Base-by-base conservation (phyloP, 2,797 vertebrate species). In the Staurois parvus region DNA sequence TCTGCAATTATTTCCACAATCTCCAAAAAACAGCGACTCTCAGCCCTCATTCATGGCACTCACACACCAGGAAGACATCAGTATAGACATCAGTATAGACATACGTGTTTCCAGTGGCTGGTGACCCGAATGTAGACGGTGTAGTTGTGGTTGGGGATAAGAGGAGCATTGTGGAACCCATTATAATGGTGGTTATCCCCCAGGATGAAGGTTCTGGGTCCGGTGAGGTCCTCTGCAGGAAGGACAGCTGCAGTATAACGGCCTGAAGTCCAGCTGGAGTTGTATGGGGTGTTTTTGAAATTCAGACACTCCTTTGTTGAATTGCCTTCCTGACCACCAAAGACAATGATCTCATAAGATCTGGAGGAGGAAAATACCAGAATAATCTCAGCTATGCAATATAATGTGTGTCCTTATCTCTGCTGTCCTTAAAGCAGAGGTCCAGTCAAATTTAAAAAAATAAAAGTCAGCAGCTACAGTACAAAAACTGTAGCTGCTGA, bases 101-200 rank as follows among this genome's bases (percentile, higher is more conserved):
- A 0, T 69, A 84, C 81, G 59, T 84, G 7, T n/a, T 37, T 69
- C 81, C 81, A 84, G 13, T 1, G 28, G 62, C 81, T 84, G 72
- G 72, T 76, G 42, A 76, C 73, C 37, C 73, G 45, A 30, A 76
- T 42, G 17, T 68, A 76, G 19, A 40, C 72, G 0, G 40, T 26
- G 64, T 84, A 84, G 1, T 69, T 56, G 1, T 26, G 64, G 24
- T 30, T 32, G 7, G 72, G 21, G 42, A 6, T 73, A 28, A 84
- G 73, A 42, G 81, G 81, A 42, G 81, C 73, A 74, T 84, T 84
- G 37, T 48, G 17, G 73, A 68, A 84, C 26, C 30, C 64, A 10
- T 73, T 62, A 67, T 84, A 76, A 28, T 70, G 42, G 8, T 26
- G 19, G 1, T 48, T 29, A 69, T 84, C 81, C 3, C 81, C 73